phyloP scores from a whole-genome alignment of 2,797 vertebrate genomes.

The Eospalax fontanierii region DNA sequence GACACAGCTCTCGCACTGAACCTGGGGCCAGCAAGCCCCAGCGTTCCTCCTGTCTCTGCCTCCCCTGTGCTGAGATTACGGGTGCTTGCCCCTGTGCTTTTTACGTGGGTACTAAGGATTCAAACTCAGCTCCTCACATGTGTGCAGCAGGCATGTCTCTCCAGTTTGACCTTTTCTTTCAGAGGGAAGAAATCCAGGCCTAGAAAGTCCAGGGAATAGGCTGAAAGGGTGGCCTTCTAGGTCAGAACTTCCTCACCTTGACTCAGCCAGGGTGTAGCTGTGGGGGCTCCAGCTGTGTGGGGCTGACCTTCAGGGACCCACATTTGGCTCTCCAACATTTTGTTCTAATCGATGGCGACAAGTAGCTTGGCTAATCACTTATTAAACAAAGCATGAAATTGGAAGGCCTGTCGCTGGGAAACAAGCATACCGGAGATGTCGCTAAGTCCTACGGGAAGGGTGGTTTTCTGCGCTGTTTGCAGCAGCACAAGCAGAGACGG shows the following conservation, averaged over 20 bases:
- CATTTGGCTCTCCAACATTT: not conserved
- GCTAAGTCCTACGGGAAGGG: not conserved
- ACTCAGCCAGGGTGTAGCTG: rapidly evolving
- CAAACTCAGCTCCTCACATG: not conserved
- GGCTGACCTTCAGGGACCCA: not conserved
- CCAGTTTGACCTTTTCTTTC: not conserved
- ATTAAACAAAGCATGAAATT: not conserved
- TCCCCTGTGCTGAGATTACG: not conserved
- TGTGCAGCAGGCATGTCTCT: not conserved
- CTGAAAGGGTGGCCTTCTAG: not conserved
- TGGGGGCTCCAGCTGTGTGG: not conserved
- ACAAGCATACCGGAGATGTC: no score
- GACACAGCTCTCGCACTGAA: not conserved
- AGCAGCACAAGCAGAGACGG: not conserved
- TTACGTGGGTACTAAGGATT: not conserved
- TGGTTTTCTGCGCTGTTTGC: not conserved
- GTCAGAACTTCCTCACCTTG: no score
- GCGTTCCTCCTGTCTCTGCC: not conserved
- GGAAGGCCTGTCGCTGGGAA: not conserved
- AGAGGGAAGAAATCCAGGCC: not conserved
- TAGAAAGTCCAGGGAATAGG: not conserved
- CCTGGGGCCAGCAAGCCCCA: not conserved
- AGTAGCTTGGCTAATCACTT: not conserved
- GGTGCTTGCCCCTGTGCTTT: not conserved
- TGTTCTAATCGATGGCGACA: not conserved